Percentiles rank a stretch among this genome's conserved stretches.
These are phyloP conservation scores for Resseliella maxima DNA, from an alignment of 2,888 invertebrate genomes.

Conservation along the genomic window DNA sequence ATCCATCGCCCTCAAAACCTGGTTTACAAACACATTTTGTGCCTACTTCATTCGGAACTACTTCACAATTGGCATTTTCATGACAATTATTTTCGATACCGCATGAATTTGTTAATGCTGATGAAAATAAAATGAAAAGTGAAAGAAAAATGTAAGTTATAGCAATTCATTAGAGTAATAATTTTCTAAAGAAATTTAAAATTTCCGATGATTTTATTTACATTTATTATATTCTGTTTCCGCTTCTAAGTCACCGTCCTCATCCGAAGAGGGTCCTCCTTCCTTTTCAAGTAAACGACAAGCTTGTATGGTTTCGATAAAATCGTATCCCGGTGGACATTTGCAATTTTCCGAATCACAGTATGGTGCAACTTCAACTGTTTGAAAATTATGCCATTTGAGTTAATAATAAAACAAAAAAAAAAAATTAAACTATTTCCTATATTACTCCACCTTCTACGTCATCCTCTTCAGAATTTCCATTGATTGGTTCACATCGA, in stretches of 20 bases:
- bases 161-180: too few species aligned
- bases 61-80: slow-evolving; percentile 81
- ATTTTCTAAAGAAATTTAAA: too few species aligned
- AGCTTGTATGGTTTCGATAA: slow-evolving; percentile 64
- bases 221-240: background rate
- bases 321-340: slow-evolving; percentile 69
- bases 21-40: slow-evolving; percentile 81
- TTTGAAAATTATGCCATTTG: background rate
- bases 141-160: too few species aligned
- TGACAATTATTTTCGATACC: slow-evolving; percentile 83
- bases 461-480: slow-evolving; percentile 61
- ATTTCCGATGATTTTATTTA: too few species aligned
- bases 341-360: slow-evolving; percentile 67
- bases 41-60: slow-evolving; percentile 69
- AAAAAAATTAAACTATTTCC: too few species aligned
- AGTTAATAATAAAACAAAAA: slow-evolving; percentile 59
- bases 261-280: background rate
- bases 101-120: too few species aligned
- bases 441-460: slow-evolving; percentile 60
- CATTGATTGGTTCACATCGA: slow-evolving; percentile 62
- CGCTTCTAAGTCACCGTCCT: too few species aligned
- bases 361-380: slow-evolving; percentile 62
- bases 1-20: slow-evolving; percentile 89
- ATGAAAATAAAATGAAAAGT: background rate
- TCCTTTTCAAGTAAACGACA: slow-evolving; percentile 56